Percentiles rank a stretch among this genome's conserved stretches.
These are phyloP conservation scores for Montifringilla adamsi DNA, from an alignment of 2,113 vertebrate species.

Conservation along the genomic window DNA sequence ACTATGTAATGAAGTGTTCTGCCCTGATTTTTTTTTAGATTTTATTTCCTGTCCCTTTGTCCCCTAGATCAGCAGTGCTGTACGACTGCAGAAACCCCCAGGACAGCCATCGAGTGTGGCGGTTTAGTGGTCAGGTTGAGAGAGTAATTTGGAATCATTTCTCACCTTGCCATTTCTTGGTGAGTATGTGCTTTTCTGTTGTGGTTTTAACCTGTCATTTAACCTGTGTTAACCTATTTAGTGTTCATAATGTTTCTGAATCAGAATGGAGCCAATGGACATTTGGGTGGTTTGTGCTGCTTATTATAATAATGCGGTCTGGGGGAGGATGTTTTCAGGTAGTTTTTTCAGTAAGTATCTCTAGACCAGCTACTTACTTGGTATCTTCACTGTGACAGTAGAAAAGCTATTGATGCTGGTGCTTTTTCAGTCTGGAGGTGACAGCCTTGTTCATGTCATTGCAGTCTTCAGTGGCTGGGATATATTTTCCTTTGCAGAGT, in stretches of 20 bases:
- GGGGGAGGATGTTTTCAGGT: background rate
- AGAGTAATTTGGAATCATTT: slow-evolving; percentile 93
- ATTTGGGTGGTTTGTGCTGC: background rate
- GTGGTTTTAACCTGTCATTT: background rate
- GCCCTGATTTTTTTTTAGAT: background rate
- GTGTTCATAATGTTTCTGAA: background rate
- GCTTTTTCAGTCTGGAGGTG: background rate
- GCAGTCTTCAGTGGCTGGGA: background rate
- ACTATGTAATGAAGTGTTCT: background rate
- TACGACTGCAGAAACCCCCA: slow-evolving; percentile 93
- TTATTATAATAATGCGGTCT: background rate
- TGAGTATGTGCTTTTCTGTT: slow-evolving; percentile 42
- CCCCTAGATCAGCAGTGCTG: slow-evolving; percentile 82
- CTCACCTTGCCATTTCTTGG: slow-evolving; percentile 91
- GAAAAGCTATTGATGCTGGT: background rate
- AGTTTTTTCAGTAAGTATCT: background rate
- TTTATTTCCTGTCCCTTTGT: background rate
- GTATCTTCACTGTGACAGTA: background rate
- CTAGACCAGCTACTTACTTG: background rate
- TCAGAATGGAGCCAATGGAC: background rate
- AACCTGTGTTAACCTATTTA: background rate
- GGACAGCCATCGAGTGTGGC: slow-evolving; percentile 83
- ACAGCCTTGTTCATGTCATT: background rate
- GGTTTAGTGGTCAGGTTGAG: slow-evolving; percentile 95
- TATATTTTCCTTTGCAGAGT: background rate